Evolutionary conservation across 2,888 invertebrate species (phyloP).

Genomic region (Polymixis flavicincta): DNA sequence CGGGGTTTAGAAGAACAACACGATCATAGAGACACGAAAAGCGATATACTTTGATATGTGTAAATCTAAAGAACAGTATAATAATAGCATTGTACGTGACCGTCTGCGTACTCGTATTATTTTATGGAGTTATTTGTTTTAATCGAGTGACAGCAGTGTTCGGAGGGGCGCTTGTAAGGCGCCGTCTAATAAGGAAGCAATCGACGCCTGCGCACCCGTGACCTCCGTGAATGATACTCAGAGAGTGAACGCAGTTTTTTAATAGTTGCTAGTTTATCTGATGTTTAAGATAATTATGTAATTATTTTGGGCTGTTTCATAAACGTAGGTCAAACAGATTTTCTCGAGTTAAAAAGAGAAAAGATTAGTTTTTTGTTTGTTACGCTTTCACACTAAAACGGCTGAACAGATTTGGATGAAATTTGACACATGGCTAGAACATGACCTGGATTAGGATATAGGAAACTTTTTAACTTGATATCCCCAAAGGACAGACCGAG

Average conservation of each 20-base stretch:
- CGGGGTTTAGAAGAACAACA: background rate
- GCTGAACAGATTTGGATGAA: no score
- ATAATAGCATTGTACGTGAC: slow-evolving; percentile 6
- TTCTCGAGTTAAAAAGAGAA: background rate
- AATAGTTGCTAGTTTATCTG: background rate
- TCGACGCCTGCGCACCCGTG: slow-evolving; percentile 62
- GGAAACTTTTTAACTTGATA: no score
- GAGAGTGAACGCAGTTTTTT: slow-evolving; percentile 42
- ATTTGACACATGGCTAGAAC: no score
- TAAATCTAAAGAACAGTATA: background rate
- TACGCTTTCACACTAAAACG: no score
- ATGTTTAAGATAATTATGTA: background rate
- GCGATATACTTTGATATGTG: background rate
- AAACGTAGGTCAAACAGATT: background rate
- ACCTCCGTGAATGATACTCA: slow-evolving; percentile 63
- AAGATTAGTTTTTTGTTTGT: no score
- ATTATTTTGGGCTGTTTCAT: background rate
- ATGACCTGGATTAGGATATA: no score
- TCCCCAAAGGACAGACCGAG: no score
- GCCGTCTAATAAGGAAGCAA: slow-evolving; percentile 69
- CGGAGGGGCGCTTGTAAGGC: slow-evolving; percentile 53
- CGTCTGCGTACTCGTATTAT: slow-evolving; percentile 22
- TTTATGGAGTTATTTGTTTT: slow-evolving; percentile 39
- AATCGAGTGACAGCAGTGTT: slow-evolving; percentile 38
- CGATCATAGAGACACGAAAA: background rate